These are phyloP conservation scores for Aplochiton taeniatus DNA, from an alignment of 2,797 vertebrate species.

Conservation along the genomic window DNA sequence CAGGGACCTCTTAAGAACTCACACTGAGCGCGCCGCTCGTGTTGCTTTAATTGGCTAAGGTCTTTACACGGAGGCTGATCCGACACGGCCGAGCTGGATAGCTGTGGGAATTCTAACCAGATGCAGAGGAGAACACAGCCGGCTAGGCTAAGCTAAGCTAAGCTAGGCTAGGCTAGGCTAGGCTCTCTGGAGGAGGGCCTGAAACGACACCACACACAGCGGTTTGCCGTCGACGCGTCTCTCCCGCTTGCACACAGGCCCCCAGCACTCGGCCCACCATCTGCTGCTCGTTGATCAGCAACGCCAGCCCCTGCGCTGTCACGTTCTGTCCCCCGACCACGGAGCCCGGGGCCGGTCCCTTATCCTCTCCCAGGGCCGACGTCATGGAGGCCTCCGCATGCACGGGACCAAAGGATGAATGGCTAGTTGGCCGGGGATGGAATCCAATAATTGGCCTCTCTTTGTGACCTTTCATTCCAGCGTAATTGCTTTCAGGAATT, in stretches of 20 bases:
- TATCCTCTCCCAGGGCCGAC: slow-evolving; percentile 15
- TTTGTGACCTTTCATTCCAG: slow-evolving; percentile 79
- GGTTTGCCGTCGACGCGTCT: slow-evolving; percentile 10
- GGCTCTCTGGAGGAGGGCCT: slow-evolving; percentile 5
- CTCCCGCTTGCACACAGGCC: slow-evolving; percentile 39
- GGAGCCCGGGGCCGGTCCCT: background rate
- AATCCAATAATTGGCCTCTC: slow-evolving; percentile 84
- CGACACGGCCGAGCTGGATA: slow-evolving; percentile 75
- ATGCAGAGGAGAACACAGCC: slow-evolving; percentile 53
- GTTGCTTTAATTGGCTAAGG: slow-evolving; percentile 79
- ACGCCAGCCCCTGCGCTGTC: slow-evolving; percentile 14
- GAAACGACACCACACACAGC: slow-evolving; percentile 47
- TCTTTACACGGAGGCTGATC: slow-evolving; percentile 75
- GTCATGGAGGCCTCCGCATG: slow-evolving; percentile 41
- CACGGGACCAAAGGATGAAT: slow-evolving; percentile 43
- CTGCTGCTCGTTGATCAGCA: slow-evolving; percentile 69
- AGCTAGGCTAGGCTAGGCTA: too few species aligned
- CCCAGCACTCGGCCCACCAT: slow-evolving; percentile 49
- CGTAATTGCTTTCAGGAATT: slow-evolving; percentile 81
- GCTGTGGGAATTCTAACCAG: slow-evolving; percentile 68
- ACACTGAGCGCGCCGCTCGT: slow-evolving; percentile 33
- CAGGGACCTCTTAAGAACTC: slow-evolving; percentile 67
- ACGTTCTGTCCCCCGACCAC: slow-evolving; percentile 26
- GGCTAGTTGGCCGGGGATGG: slow-evolving; percentile 75
- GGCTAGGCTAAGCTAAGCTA: too few species aligned